phyloP scores from a whole-genome alignment of 2,888 invertebrate species.

The Litoditis marina region DNA sequence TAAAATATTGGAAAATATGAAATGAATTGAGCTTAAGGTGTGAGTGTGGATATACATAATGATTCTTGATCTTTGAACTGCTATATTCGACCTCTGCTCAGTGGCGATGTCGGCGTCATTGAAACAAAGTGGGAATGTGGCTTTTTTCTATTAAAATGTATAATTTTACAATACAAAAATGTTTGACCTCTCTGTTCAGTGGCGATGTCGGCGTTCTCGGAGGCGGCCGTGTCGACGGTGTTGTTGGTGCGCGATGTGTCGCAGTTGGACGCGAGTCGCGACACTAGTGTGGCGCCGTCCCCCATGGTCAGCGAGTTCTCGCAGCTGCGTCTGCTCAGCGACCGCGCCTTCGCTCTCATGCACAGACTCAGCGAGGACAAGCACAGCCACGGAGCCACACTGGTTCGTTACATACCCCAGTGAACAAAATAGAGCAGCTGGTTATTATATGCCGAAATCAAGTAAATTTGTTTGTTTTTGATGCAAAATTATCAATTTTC shows the following conservation, averaged over 20 bases:
- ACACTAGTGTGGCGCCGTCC: neutral
- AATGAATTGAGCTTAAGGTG: no score
- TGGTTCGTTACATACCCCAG: no score
- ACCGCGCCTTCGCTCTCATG: constrained; percentile 16
- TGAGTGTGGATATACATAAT: no score
- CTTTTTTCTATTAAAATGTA: constrained; percentile 7
- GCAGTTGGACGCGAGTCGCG: neutral
- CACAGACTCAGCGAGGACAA: constrained; percentile 10
- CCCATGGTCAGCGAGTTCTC: constrained; percentile 4
- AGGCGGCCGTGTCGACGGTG: neutral
- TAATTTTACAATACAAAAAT: neutral
- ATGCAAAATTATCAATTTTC: no score
- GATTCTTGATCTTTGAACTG: no score
- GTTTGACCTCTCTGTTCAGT: constrained; percentile 5
- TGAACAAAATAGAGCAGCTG: no score
- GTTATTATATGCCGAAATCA: no score
- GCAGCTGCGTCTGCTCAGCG: neutral
- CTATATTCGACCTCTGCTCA: no score
- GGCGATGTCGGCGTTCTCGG: constrained; percentile 4
- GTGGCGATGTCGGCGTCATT: no score
- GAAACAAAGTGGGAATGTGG: no score
- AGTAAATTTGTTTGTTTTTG: no score
- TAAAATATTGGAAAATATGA: no score
- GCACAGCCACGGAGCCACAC: constrained; percentile 10
- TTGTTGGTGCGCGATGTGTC: constrained; percentile 9